Conservation (phyloP, 2,113 vertebrate genomes). For the Paracanthobrama guichenoti region DNA sequence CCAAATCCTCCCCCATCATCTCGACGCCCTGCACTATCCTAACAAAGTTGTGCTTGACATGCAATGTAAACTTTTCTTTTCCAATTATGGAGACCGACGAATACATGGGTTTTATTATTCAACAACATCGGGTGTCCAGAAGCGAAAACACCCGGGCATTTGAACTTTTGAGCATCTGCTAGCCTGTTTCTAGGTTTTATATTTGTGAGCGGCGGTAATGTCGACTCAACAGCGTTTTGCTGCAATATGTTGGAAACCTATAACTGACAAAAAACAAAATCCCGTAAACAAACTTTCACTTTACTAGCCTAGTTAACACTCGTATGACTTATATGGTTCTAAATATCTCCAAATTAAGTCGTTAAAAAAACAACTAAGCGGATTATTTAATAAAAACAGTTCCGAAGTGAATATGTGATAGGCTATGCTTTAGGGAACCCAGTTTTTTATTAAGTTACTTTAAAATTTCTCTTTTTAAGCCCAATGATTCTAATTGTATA, state of each 20-base stretch:
- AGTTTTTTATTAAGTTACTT: background rate
- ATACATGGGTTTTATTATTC: background rate
- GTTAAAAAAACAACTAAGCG: background rate
- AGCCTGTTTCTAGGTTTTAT: background rate
- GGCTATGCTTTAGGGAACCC: background rate
- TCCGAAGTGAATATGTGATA: background rate
- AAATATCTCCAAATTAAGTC: background rate
- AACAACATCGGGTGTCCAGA: background rate
- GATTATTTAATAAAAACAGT: background rate
- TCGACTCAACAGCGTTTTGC: background rate
- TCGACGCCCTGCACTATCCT: constrained; percentile 83
- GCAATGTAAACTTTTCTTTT: constrained; percentile 67
- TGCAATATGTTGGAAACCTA: background rate
- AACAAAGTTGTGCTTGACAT: constrained; percentile 88
- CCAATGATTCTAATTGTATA: background rate
- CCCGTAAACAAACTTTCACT: background rate
- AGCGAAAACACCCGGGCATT: background rate
- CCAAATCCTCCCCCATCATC: constrained; percentile 92
- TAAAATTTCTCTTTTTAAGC: background rate
- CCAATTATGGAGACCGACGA: constrained; percentile 21
- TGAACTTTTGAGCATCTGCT: background rate
- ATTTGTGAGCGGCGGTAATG: background rate
- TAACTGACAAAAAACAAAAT: background rate
- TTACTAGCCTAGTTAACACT: background rate
- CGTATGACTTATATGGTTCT: background rate